A percentile compares a stretch with the other conserved stretches of the same genome.
Evolutionary conservation across 2,113 vertebrate genomes (phyloP).

Genomic region (Ochotona curzoniae): DNA sequence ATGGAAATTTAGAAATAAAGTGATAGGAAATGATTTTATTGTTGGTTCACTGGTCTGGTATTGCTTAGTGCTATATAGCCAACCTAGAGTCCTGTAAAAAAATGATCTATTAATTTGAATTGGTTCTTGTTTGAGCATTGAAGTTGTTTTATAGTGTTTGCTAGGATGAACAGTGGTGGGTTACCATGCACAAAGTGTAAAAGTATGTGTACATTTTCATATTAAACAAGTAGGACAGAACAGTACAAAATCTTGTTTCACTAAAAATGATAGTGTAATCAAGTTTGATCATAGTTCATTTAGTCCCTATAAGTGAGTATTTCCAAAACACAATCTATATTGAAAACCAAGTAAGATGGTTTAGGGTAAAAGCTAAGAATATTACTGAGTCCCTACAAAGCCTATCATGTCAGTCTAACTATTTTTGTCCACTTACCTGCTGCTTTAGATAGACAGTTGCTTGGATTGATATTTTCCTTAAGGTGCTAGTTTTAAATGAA

Average conservation of each 20-base stretch:
- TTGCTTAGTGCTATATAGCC: slow-evolving; percentile 33
- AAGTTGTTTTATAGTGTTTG: slow-evolving; percentile 39
- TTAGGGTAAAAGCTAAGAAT: not conserved
- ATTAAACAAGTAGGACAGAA: not conserved
- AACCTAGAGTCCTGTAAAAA: slow-evolving; percentile 34
- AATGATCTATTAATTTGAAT: slow-evolving; percentile 44
- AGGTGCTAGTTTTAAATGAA: not conserved
- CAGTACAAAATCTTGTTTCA: not conserved
- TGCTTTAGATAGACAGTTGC: not conserved
- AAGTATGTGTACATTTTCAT: not conserved
- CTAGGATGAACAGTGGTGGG: not conserved
- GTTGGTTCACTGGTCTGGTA: not conserved
- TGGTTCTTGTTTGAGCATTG: slow-evolving; percentile 1
- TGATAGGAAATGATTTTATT: not conserved
- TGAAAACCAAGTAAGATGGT: not conserved
- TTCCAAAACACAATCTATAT: not conserved
- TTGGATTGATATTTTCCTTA: not conserved
- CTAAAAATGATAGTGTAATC: not conserved
- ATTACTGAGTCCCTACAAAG: not conserved
- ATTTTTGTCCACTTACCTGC: not conserved
- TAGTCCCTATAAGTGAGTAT: not conserved
- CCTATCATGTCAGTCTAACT: not conserved
- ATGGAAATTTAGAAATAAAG: slow-evolving; percentile 21
- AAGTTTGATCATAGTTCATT: not conserved
- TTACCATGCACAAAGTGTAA: slow-evolving; percentile 43